phyloP scores from a whole-genome alignment of 2,888 invertebrate species.

The Balanococcus diminutus region DNA sequence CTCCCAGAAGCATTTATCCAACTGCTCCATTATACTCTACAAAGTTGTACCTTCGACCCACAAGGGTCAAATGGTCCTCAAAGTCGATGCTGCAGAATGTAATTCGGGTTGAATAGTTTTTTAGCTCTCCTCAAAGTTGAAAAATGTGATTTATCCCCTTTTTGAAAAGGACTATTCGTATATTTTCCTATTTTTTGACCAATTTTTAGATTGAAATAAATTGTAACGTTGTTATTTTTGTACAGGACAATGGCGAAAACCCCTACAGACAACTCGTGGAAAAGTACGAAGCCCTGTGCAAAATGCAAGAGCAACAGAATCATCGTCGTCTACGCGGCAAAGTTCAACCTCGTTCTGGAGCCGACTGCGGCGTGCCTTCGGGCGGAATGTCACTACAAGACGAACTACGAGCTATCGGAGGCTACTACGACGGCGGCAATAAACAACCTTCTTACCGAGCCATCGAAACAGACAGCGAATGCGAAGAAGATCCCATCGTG shows the following conservation, averaged over 20 bases:
- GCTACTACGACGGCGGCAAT: conserved; percentile 74
- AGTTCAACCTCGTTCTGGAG: not conserved
- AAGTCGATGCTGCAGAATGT: no score
- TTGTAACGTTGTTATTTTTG: not conserved
- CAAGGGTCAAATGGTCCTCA: no score
- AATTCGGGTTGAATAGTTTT: no score
- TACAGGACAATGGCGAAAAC: conserved; percentile 57
- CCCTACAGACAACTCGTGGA: conserved; percentile 73
- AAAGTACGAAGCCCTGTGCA: conserved; percentile 80
- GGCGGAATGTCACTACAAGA: conserved; percentile 68
- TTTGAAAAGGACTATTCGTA: no score
- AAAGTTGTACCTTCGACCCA: no score
- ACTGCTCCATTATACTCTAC: no score
- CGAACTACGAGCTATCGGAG: conserved; percentile 67
- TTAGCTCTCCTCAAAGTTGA: no score
- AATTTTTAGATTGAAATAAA: no score
- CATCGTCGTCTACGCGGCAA: conserved; percentile 41
- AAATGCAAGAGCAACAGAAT: conserved; percentile 56
- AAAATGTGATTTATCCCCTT: no score
- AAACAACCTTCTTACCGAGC: conserved; percentile 71
- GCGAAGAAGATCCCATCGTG: conserved; percentile 42
- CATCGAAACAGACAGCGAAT: conserved; percentile 54
- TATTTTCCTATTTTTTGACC: no score
- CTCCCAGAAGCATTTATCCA: no score
- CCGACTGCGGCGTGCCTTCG: conserved; percentile 59